Base-by-base conservation (phyloP, 2,888 invertebrate genomes). In the Drosophila quinaria region DNA sequence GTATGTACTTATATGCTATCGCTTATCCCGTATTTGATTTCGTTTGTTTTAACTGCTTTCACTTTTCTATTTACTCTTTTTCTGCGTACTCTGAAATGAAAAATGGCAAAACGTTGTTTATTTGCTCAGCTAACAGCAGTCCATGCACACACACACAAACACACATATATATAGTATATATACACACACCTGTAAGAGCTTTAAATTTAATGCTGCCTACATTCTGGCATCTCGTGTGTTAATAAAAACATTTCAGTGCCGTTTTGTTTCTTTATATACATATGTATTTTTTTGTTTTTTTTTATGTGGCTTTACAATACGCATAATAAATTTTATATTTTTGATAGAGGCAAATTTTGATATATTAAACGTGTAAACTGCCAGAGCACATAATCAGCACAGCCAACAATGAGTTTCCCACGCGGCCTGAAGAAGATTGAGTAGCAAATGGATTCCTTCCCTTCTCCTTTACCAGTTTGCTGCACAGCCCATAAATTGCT, bases 31-130 rank as follows among this genome's bases (percentile, higher is more conserved):
- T 67, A 73, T 79, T 81, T 84, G 86, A 86, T 86, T 81, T 84
- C 63, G 73, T 81, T 83, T 87, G 84, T 68, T 81, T 84, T 63
- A 81, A 76, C 73, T 71, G 84, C 73, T 81, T 86, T 86, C 74
- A 70, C 74, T 77, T 81, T 83, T 67, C 71, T 77, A 79, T 86
- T 84, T 79, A 70, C 70, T 51, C 41, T 42, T 33, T 62, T 61
- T 54, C 29, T 47, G 50, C 19, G 15, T 51, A 13, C 37, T 50
- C 19, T 70, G 42, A 70, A 83, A 76, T 83, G 83, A 84, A 76
- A 83, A 84, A 84, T 81, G 79, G 79, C 74, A 73, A 77, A 83
- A 60, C 52, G 63, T 68, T 77, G 74, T 74, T 79, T 81, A 79
- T 86, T 84, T 81, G 77, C 65, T 68, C 66, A 70, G 71, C 84